Base-by-base conservation (phyloP, 2,888 invertebrate genomes). In the Drosophila crucigera region DNA sequence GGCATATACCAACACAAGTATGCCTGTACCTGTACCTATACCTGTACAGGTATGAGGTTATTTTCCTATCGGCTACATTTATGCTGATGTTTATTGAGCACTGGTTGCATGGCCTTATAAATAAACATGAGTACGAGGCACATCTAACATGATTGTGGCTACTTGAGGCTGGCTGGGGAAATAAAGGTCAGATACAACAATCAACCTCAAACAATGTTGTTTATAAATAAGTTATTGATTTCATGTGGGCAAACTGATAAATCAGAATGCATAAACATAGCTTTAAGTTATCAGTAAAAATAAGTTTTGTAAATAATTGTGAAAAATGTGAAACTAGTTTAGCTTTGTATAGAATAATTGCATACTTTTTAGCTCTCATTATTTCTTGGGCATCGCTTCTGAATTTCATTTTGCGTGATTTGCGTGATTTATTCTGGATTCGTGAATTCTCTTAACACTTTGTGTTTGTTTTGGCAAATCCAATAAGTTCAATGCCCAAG, bases 401-500 rank as follows among this genome's bases (percentile, higher is more conserved):
- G 10, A 52, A n/a, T 52, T 30, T 30, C 11, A 30, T 4, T 30
- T 19, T 19, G n/a, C 6, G 19, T 30, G n/a, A 52, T 30, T 30
- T 30, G 30, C 19, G 28, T 50, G 25, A 28, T 50, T 50, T 47
- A 47, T 22, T 22, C 47, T 7, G 22, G 14, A 4, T 14, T 22
- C 16, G 16, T 19, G 19, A n/a, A 39, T 56, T n/a, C 39, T 28
- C 30, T 41, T n/a, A 39, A 41, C 30, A 39, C 56, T 41, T 43
- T 50, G 19, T 39, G 68, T 49, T 56, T 50, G 35, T 4, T 41
- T 61, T 60, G 33, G 19, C 22, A 65, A 72, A 65, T 67, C 41
- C 62, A 76, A 72, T 65, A 65, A 76, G 68, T 76, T 80, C 80
- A 76, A 80, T 80, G 53, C 37, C 50, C 80, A 59, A 39, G 43